Percentiles rank a stretch among this genome's conserved stretches.
Evolutionary conservation across 2,113 vertebrate genomes (phyloP).

Genomic region (Proterorhinus semilunaris): DNA sequence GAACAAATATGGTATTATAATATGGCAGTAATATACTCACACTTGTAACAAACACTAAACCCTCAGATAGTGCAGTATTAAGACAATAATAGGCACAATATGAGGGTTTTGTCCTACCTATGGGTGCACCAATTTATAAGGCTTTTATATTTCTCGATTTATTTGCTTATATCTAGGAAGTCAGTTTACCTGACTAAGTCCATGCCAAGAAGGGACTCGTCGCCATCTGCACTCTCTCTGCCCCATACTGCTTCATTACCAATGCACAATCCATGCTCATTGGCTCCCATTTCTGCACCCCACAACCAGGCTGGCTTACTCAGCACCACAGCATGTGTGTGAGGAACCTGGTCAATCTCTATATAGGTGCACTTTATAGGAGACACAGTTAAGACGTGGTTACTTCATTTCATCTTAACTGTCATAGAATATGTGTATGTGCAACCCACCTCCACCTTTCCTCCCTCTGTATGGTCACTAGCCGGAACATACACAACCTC

Average conservation of each 20-base stretch:
- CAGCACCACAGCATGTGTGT: conserved; percentile 86
- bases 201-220: conserved; percentile 94
- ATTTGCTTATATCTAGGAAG: background rate
- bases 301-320: conserved; percentile 96
- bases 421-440: conserved; percentile 10
- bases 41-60: background rate
- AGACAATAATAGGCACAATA: no score
- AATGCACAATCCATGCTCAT: conserved; percentile 93
- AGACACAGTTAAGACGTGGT: background rate
- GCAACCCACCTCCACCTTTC: conserved; percentile 80
- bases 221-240: conserved; percentile 74
- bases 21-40: background rate
- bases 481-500: conserved; percentile 86
- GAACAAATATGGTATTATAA: conserved; percentile 1
- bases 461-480: conserved; percentile 61
- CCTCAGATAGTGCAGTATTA: no score
- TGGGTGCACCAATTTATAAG: no score
- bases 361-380: conserved; percentile 89
- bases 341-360: conserved; percentile 80
- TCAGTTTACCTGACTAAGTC: conserved; percentile 87
- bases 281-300: conserved; percentile 98
- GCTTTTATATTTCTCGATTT: background rate
- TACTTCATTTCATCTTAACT: background rate
- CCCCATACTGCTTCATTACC: conserved; percentile 98
- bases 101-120: no score